Evolutionary conservation across 2,797 vertebrate genomes (phyloP).

Genomic region (Dryobates pubescens): DNA sequence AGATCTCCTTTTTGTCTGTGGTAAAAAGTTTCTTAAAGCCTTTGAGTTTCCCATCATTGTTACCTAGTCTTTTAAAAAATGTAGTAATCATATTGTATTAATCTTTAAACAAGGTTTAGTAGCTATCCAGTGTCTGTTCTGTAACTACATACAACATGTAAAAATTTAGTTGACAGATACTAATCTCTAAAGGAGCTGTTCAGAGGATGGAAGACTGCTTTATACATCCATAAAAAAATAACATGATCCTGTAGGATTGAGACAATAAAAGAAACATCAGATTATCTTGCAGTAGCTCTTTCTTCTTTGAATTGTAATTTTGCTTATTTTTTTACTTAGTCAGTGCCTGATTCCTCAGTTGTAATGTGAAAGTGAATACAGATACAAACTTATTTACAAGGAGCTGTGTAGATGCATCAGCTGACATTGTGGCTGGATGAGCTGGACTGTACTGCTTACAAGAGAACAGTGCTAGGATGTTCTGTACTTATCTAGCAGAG

Average conservation of each 20-base stretch:
- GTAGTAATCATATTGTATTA: neutral
- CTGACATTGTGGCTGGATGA: neutral
- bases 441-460: neutral
- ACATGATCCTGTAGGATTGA: neutral
- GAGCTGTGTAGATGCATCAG: fast-evolving
- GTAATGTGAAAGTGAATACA: neutral
- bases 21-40: conserved; percentile 33
- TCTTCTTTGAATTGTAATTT: neutral
- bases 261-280: neutral
- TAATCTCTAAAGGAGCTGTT: neutral
- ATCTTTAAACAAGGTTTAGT: neutral
- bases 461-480: neutral
- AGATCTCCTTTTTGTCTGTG: conserved; percentile 21
- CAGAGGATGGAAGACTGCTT: neutral
- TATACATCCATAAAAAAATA: neutral
- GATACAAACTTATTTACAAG: neutral
- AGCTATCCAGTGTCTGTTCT: neutral
- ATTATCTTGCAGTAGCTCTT: neutral
- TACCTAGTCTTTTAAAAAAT: neutral
- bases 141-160: neutral
- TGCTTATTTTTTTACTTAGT: neutral
- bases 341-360: neutral
- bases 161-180: neutral
- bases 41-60: neutral
- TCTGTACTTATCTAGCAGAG: neutral